Percentiles rank a stretch among this genome's conserved stretches.
Evolutionary conservation across 2,888 invertebrate species (phyloP).

Genomic region (Ophioninae sp.): DNA sequence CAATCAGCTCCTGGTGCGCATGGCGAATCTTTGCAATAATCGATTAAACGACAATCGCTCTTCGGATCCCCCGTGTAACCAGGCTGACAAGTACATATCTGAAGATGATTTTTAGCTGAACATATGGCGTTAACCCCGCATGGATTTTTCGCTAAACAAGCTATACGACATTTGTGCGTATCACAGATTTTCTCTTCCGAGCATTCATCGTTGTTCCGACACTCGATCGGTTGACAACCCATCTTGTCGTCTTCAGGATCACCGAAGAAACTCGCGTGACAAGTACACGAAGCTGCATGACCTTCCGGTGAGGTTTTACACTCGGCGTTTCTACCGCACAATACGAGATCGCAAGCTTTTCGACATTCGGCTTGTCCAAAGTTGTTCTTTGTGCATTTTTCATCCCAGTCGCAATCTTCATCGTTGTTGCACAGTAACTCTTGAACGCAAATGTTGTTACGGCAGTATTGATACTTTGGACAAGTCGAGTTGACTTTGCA

Average conservation of each 20-base stretch:
- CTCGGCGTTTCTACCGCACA: conserved; percentile 92
- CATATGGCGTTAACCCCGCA: conserved; percentile 94
- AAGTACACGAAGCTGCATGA: conserved; percentile 89
- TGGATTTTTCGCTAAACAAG: conserved; percentile 91
- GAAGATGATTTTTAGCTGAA: conserved; percentile 90
- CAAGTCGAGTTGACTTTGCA: conserved; percentile 91
- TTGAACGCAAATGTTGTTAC: conserved; percentile 92
- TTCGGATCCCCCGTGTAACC: conserved; percentile 92
- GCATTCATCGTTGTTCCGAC: conserved; percentile 87
- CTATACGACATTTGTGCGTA: conserved; percentile 91
- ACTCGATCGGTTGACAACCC: conserved; percentile 92
- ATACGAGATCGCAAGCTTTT: conserved; percentile 87
- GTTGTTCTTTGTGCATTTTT: conserved; percentile 87
- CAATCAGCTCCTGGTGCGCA: conserved; percentile 92
- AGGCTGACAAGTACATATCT: conserved; percentile 92
- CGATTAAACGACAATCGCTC: conserved; percentile 87
- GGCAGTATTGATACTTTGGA: conserved; percentile 92
- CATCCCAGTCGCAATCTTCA: conserved; percentile 87
- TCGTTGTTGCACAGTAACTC: conserved; percentile 89
- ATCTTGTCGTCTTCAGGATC: conserved; percentile 87
- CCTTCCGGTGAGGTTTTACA: conserved; percentile 88
- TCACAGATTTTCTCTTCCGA: conserved; percentile 92
- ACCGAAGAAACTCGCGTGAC: conserved; percentile 90
- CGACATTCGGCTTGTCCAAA: conserved; percentile 90
- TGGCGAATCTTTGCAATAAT: conserved; percentile 90